phyloP scores from a whole-genome alignment of 1,140 invertebrate species.

The Bursaphelenchus mucronatus region DNA sequence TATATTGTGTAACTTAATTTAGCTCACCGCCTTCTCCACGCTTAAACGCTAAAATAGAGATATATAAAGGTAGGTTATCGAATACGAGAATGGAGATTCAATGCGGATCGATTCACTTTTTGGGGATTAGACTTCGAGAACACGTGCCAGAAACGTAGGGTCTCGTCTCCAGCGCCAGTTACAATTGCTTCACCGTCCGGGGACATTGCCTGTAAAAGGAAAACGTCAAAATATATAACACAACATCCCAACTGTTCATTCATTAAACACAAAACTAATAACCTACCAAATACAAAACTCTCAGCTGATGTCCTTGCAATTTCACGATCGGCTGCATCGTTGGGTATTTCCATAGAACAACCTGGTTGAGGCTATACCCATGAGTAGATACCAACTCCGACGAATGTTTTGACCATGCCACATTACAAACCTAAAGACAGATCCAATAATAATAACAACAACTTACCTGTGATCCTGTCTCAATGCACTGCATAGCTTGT shows the following conservation, averaged over 20 bases:
- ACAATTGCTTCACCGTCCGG: constrained; percentile 99
- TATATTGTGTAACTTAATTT: too few relatives aligned
- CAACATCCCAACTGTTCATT: constrained; percentile 12
- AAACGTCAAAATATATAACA: constrained; percentile 15
- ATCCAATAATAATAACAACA: constrained; percentile 11
- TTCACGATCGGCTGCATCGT: constrained; percentile 83
- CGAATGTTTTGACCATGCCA: constrained; percentile 80
- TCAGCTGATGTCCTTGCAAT: constrained; percentile 91
- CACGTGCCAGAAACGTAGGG: constrained; percentile 68
- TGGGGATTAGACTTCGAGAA: constrained; percentile 46
- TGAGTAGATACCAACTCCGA: constrained; percentile 77
- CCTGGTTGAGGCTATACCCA: constrained; percentile 99
- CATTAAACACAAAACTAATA: constrained; percentile 26
- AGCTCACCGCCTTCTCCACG: too few relatives aligned
- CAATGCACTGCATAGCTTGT: constrained; percentile 95
- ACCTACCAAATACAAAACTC: constrained; percentile 81
- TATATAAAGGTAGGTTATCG: constrained; percentile 13
- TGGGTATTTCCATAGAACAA: constrained; percentile 92
- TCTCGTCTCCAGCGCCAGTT: constrained; percentile 97
- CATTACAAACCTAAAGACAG: constrained; percentile 77
- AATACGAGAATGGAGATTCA: constrained; percentile 32
- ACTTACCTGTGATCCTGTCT: constrained; percentile 80
- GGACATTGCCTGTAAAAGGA: constrained; percentile 73
- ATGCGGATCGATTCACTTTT: constrained; percentile 28
- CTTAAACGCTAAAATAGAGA: neutral